Evolutionary conservation across 2,113 vertebrate genomes (phyloP), one percentile per base, ranked within the genome.

Genomic region (Seriola aureovittata): DNA sequence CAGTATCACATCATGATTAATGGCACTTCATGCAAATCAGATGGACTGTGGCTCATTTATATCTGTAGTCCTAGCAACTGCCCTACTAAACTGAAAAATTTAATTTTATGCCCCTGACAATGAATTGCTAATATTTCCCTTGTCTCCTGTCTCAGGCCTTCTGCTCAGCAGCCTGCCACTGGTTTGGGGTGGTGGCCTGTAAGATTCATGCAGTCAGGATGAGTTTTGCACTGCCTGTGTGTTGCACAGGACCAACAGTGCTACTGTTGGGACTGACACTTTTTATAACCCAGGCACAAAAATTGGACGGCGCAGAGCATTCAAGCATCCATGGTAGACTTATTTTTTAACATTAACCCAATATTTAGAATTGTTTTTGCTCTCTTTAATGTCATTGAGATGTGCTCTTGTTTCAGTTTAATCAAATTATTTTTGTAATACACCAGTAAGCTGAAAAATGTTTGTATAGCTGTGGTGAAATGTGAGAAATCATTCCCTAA

Each of bases 151-250:
- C 46, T 44, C 64, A 94, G 87, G 93, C 93, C 6, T 93, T 95
- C 71, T 95, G 92, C 75, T 94, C 96, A 9, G 95, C 94, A 10
- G 87, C 94, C 19, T 96, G 95, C 75, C 95, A 96, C 80, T 96
- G 96, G 95, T 96, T 96, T 68, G 95, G 95, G 17, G 94, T 96
- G 25, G 94, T 96, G 70, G 95, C 94, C 64, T 96, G 95, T 72
- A 96, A 96, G 82, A 96, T 96, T 79, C 95, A 96, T 58, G 82
- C 95, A 0, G 90, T 96, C 78, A 91, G 80, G 32, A 91, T 94
- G 86, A 90, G 95, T 86, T 96, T 96, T 70, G 95, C 94, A 0
- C 36, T 95, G 8, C 96, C 96, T 1, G 69, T 95, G 1, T 90
- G 86, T 13, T 77, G 82, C 67, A 94, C 94, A 0, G 94, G 94